Evolutionary conservation across 2,113 vertebrate genomes (phyloP).

Genomic region (Rattus norvegicus): DNA sequence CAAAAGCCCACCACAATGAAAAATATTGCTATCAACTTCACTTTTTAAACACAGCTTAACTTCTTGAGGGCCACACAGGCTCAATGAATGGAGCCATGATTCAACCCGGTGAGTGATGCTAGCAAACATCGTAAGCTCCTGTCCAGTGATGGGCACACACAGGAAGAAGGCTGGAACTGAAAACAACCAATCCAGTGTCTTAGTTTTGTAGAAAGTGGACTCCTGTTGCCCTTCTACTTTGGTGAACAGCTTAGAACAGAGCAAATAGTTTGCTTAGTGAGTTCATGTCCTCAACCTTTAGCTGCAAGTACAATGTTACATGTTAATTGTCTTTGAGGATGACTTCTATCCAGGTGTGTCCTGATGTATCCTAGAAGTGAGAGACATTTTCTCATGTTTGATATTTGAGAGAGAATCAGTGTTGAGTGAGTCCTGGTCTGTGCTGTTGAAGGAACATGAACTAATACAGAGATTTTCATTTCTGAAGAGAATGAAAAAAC

Average conservation of each 20-base stretch:
- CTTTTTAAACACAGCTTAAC: not conserved
- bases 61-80: not conserved
- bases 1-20: not conserved
- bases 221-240: not conserved
- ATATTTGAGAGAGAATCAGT: not conserved
- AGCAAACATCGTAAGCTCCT: not conserved
- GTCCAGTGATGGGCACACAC: not conserved
- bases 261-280: not conserved
- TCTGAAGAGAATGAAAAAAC: not conserved
- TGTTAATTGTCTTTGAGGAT: not conserved
- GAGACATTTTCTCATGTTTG: conserved; percentile 1
- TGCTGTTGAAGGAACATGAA: not conserved
- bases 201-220: not conserved
- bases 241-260: not conserved
- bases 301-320: not conserved
- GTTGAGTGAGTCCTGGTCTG: not conserved
- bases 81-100: not conserved
- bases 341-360: not conserved
- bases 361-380: not conserved
- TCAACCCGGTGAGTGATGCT: not conserved
- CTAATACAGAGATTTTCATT: not conserved
- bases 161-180: not conserved
- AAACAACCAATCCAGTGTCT: not conserved
- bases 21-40: not conserved
- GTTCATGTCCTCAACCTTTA: not conserved